phyloP scores from a whole-genome alignment of 2,797 vertebrate genomes.

The Anabacerthia variegaticeps region DNA sequence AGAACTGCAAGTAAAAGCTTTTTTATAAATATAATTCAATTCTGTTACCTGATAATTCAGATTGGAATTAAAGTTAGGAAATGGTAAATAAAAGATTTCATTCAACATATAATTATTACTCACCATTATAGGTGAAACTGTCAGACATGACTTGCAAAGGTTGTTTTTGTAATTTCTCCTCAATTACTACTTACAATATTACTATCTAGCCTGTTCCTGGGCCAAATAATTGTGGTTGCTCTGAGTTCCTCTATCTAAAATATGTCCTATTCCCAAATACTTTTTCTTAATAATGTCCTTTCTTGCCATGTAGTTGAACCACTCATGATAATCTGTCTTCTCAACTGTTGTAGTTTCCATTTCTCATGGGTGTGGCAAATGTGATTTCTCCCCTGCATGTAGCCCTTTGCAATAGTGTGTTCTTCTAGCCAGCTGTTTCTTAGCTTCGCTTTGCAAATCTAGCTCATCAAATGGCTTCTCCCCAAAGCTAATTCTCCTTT shows the following conservation, averaged over 20 bases:
- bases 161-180: background rate
- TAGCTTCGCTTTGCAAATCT: background rate
- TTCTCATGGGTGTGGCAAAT: background rate
- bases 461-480: background rate
- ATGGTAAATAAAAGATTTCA: background rate
- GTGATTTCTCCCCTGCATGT: background rate
- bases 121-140: background rate
- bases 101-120: background rate
- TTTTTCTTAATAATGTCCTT: background rate
- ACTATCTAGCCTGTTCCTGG: background rate
- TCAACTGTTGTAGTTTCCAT: background rate
- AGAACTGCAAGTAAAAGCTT: background rate
- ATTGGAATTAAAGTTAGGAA: background rate
- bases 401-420: background rate
- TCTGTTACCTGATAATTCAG: background rate
- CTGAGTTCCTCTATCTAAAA: background rate
- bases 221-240: background rate
- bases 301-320: background rate
- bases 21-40: background rate
- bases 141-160: background rate
- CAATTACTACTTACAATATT: background rate
- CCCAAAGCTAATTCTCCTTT: background rate
- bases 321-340: background rate
- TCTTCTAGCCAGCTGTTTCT: background rate
- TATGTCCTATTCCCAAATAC: background rate